Evolutionary conservation across 2,888 invertebrate genomes (phyloP).

Genomic region (Omphaloscelis lunosa): DNA sequence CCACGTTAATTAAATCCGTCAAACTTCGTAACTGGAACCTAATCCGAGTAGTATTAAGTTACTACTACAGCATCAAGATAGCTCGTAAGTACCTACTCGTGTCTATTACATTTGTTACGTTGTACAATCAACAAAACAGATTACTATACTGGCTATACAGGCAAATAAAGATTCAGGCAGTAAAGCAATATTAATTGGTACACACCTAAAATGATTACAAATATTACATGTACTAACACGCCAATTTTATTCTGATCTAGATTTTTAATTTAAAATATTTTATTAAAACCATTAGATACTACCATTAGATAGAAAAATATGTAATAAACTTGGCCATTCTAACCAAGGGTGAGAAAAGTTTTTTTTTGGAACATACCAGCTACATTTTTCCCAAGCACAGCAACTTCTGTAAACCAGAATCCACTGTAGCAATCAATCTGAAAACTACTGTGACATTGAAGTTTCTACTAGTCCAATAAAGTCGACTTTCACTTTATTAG

Average conservation of each 20-base stretch:
- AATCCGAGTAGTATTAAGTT: slow-evolving; percentile 40
- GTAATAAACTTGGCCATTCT: neutral
- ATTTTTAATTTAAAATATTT: neutral
- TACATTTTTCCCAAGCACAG: neutral
- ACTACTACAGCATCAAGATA: slow-evolving; percentile 25
- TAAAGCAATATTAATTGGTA: neutral
- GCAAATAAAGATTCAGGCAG: neutral
- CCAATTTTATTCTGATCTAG: neutral
- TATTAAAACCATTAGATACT: neutral
- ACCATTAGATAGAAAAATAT: neutral
- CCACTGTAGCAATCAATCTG: fast-evolving
- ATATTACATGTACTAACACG: neutral
- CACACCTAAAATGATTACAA: neutral
- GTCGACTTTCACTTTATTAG: neutral
- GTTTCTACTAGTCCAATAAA: neutral
- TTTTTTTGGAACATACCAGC: neutral
- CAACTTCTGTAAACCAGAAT: neutral
- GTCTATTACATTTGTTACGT: slow-evolving; percentile 47
- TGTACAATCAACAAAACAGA: slow-evolving; percentile 20
- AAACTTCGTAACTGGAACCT: slow-evolving; percentile 33
- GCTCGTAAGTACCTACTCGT: slow-evolving; percentile 17
- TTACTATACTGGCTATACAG: neutral
- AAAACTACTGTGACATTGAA: neutral
- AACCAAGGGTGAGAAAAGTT: neutral
- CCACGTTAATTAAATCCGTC: slow-evolving; percentile 30